Conservation (phyloP, 2,797 vertebrate genomes). For the Sebastes melanostomus region DNA sequence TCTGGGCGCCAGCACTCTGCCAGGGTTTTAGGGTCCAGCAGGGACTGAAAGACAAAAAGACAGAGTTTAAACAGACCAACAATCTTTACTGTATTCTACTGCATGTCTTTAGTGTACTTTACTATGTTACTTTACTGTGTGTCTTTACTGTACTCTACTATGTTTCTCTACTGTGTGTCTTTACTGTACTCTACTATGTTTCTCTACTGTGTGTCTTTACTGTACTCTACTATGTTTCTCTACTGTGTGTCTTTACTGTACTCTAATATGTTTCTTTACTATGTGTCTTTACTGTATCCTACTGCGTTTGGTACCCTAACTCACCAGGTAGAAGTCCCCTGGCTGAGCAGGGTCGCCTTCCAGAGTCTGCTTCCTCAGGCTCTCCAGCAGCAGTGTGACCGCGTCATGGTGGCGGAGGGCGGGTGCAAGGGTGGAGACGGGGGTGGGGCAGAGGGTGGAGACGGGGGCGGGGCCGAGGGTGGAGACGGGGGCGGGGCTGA, state of each 20-base stretch:
- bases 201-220: no score
- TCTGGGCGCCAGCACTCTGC: slow-evolving; percentile 87
- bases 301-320: slow-evolving; percentile 12
- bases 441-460: background rate
- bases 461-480: background rate
- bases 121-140: no score
- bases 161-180: no score
- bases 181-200: no score
- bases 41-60: slow-evolving; percentile 77
- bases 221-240: no score
- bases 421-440: background rate
- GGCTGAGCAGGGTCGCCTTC: slow-evolving; percentile 84
- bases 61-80: background rate
- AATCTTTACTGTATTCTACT: no score
- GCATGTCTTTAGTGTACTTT: no score
- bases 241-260: no score
- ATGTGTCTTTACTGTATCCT: no score
- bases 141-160: no score
- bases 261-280: no score
- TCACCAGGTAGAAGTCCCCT: slow-evolving; percentile 88
- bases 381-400: slow-evolving; percentile 86
- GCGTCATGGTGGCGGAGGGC: slow-evolving; percentile 80
- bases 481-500: background rate
- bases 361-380: slow-evolving; percentile 87
- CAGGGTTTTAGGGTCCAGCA: slow-evolving; percentile 86